Evolutionary conservation across 1,140 invertebrate species (phyloP), one percentile per base, ranked within the genome.

Genomic region (Drosophila busckii): DNA sequence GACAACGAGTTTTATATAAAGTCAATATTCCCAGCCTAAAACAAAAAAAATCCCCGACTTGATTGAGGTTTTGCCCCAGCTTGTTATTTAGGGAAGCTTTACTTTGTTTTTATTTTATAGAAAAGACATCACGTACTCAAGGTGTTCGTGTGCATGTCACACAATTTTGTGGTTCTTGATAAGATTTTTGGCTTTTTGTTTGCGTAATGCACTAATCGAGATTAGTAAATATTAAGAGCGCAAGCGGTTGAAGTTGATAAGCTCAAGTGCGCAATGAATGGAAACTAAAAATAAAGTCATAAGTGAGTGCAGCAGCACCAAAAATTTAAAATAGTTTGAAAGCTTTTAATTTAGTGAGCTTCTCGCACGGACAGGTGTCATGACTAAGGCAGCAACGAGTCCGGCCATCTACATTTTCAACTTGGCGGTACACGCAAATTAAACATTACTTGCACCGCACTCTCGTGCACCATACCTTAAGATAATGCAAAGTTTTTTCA

Each of bases 121-220:
- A 25, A 59, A 68, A 53, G 40, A 16, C 26, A 48, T 71, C 68
- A 61, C 68, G 62, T 71, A 67, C 29, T 28, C 49, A n/a, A 7
- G 7, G 4, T 8, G 44, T 22, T 45, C 5, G 8, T 45, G 38
- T 17, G 34, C 34, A 60, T 38, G 23, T 10, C 38, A 37, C 32
- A 37, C 0, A 12, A 9, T 29, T 42, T 29, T 37, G 31, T 23
- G 29, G 40, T 37, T 29, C 16, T 26, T 41, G 58, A 61, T 55
- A 55, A 61, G 34, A 4, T 5, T 17, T 26, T 41, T 60, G 29
- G 3, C 38, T 22, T 61, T 41, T 40, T n/a, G n/a, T n/a, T n/a
- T n/a, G n/a, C 23, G 35, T 40, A 28, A 35, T 31, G 3, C 12
- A 2, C 10, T 25, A 28, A 37, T 28, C 50, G 20, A 35, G 31